A percentile compares a stretch with the other conserved stretches of the same genome.
Evolutionary conservation across 2,797 vertebrate species (phyloP).

Genomic region (Siniperca undulata): DNA sequence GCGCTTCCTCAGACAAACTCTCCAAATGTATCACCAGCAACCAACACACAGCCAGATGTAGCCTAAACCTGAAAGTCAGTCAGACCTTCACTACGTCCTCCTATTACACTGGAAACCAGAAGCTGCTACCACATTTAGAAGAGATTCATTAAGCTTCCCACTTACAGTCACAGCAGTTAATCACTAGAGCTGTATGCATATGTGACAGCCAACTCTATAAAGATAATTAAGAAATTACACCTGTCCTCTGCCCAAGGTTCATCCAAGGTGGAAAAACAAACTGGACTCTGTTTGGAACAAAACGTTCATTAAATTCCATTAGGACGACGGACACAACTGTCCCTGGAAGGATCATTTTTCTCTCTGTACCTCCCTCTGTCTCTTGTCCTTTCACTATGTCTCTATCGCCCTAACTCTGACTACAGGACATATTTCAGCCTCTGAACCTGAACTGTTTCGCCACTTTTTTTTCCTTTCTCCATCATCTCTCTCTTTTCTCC

Average conservation of each 20-base stretch:
- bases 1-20: conserved; percentile 8
- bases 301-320: conserved; percentile 65
- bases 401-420: conserved; percentile 7
- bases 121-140: conserved; percentile 18
- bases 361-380: conserved; percentile 25
- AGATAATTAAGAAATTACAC: conserved; percentile 59
- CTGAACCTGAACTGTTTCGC: neutral
- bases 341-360: conserved; percentile 43
- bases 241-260: conserved; percentile 51
- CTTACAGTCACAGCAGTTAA: conserved; percentile 31
- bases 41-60: neutral
- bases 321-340: conserved; percentile 41
- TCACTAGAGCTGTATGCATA: conserved; percentile 28
- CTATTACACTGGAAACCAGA: conserved; percentile 10
- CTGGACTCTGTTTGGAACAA: conserved; percentile 59
- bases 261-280: conserved; percentile 70
- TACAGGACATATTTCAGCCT: conserved; percentile 5
- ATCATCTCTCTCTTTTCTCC: neutral
- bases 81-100: conserved; percentile 11
- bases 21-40: neutral
- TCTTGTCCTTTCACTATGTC: conserved; percentile 36
- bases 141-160: conserved; percentile 39
- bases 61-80: conserved; percentile 9
- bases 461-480: neutral
- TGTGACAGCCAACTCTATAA: conserved; percentile 53